These are phyloP conservation scores for Sus cebifrons DNA, from an alignment of 2,797 vertebrate species.

Conservation along the genomic window DNA sequence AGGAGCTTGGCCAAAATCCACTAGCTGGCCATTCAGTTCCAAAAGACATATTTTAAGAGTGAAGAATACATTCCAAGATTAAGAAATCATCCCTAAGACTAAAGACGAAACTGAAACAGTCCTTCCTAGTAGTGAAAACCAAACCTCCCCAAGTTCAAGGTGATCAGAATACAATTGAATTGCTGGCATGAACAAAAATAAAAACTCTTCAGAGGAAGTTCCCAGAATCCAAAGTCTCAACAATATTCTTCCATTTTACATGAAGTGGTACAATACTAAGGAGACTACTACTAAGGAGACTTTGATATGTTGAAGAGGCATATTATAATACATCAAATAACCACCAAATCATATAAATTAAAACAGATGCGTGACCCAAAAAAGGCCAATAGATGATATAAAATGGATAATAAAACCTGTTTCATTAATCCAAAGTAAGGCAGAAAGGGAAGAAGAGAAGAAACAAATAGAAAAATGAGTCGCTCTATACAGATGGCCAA, in stretches of 20 bases:
- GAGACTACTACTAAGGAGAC: slow-evolving; percentile 3
- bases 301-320: not conserved
- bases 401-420: slow-evolving; percentile 1
- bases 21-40: not conserved
- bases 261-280: not conserved
- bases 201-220: slow-evolving; percentile 40
- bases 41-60: not conserved
- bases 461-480: not conserved
- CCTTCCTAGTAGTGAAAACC: not conserved
- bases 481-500: not conserved
- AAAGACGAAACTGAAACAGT: not conserved
- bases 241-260: not conserved
- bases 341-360: not conserved
- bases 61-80: not conserved
- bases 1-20: not conserved
- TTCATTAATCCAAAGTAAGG: not conserved
- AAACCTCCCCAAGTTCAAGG: slow-evolving; percentile 4
- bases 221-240: slow-evolving; percentile 15
- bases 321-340: not conserved
- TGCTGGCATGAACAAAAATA: not conserved
- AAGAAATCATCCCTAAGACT: not conserved
- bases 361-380: not conserved
- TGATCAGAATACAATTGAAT: slow-evolving; percentile 13
- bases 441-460: not conserved
- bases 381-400: not conserved